Evolutionary conservation across 2,888 invertebrate species (phyloP).

Genomic region (Drosophila neotestacea): DNA sequence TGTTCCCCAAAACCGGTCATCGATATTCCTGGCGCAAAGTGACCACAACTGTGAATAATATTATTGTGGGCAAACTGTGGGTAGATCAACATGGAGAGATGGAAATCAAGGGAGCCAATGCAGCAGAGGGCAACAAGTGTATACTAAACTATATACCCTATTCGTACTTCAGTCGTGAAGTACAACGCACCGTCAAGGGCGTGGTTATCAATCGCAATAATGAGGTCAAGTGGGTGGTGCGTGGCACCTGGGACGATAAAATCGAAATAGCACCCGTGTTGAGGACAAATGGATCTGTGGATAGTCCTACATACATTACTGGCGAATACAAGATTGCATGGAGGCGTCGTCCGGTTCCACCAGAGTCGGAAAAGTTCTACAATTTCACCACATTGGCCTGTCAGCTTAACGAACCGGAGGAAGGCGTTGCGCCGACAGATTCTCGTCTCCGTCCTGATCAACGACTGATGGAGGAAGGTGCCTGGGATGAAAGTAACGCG

Average conservation of each 20-base stretch:
- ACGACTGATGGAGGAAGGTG: slow-evolving; percentile 97
- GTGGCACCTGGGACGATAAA: slow-evolving; percentile 97
- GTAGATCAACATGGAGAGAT: slow-evolving; percentile 99
- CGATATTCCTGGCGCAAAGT: slow-evolving; percentile 99
- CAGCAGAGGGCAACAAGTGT: slow-evolving; percentile 95
- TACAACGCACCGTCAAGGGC: slow-evolving; percentile 95
- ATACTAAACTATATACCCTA: slow-evolving; percentile 99
- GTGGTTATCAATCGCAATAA: slow-evolving; percentile 90
- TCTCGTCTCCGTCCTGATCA: slow-evolving; percentile 97
- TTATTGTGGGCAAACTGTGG: slow-evolving; percentile 99
- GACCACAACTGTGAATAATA: slow-evolving; percentile 99
- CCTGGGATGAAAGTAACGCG: slow-evolving; percentile 95
- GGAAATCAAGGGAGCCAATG: slow-evolving; percentile 96
- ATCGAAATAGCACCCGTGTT: slow-evolving; percentile 97
- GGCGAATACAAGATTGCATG: slow-evolving; percentile 94
- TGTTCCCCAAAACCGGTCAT: slow-evolving; percentile 89
- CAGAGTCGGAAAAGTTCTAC: slow-evolving; percentile 92
- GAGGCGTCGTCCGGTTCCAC: slow-evolving; percentile 92
- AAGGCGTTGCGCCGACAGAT: slow-evolving; percentile 97
- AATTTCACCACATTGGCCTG: slow-evolving; percentile 97
- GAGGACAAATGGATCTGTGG: slow-evolving; percentile 88
- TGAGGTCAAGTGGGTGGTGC: slow-evolving; percentile 91
- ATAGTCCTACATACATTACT: slow-evolving; percentile 96
- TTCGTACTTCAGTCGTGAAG: slow-evolving; percentile 98
- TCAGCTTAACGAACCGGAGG: slow-evolving; percentile 98